phyloP scores from a whole-genome alignment of 2,888 invertebrate genomes.

The Liodrosophila aerea region DNA sequence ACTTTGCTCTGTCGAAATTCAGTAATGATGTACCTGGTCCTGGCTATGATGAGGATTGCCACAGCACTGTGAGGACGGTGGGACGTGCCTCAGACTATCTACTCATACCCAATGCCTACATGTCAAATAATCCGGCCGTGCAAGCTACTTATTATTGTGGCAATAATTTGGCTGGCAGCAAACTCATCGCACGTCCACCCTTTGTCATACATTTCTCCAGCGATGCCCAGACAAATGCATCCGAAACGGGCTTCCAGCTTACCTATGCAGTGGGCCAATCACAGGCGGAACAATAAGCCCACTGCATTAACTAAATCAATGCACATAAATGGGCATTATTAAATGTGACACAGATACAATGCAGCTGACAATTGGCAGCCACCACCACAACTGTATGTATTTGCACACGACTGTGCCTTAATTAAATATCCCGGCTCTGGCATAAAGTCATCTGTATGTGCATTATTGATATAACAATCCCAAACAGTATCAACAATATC shows the following conservation, averaged over 20 bases:
- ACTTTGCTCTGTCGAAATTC: constrained; percentile 58
- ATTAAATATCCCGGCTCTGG: constrained; percentile 45
- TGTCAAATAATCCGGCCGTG: constrained; percentile 67
- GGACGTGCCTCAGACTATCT: constrained; percentile 84
- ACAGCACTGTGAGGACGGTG: constrained; percentile 83
- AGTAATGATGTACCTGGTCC: constrained; percentile 50
- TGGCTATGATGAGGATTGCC: constrained; percentile 84
- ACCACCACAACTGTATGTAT: too few relatives aligned
- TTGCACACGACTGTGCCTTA: constrained; percentile 16
- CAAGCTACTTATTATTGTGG: constrained; percentile 78
- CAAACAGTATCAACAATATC: neutral
- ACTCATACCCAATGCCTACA: constrained; percentile 83
- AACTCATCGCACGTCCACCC: constrained; percentile 84
- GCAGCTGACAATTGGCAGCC: constrained; percentile 11
- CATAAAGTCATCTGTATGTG: constrained; percentile 6
- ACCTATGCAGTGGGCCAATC: constrained; percentile 49
- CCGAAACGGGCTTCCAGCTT: constrained; percentile 66
- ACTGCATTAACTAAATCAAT: constrained; percentile 39
- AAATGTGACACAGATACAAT: constrained; percentile 36
- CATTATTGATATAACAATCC: constrained; percentile 24
- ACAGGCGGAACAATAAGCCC: constrained; percentile 9
- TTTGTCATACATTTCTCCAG: constrained; percentile 85
- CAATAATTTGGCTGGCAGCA: constrained; percentile 48
- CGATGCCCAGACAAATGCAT: constrained; percentile 78
- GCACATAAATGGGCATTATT: constrained; percentile 55